Evolutionary conservation across 2,113 vertebrate species (phyloP).

Genomic region (Apteryx mantelli): DNA sequence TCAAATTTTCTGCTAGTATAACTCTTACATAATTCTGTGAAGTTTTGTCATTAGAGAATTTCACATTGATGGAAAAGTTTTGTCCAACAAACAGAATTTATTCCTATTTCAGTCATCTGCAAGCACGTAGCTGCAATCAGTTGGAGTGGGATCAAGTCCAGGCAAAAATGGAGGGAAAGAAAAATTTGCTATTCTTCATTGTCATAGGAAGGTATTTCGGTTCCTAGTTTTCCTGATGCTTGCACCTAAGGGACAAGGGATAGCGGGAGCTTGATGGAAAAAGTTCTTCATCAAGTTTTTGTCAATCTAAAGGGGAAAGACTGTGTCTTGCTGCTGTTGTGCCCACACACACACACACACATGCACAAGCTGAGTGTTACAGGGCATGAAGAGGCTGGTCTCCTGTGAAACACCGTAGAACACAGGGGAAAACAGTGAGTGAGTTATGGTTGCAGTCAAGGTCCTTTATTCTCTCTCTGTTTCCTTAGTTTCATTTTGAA

Average conservation of each 20-base stretch:
- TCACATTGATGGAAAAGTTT: constrained; percentile 23
- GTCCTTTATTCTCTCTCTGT: neutral
- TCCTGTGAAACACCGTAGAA: neutral
- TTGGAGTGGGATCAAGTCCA: constrained; percentile 15
- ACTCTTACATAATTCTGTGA: neutral
- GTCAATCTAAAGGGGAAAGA: neutral
- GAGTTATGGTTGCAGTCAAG: neutral
- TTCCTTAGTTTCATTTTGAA: neutral
- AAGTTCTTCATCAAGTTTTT: neutral
- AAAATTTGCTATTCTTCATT: neutral
- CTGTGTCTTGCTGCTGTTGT: neutral
- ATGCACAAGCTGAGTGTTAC: neutral
- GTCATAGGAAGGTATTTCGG: neutral
- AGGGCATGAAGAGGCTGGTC: neutral
- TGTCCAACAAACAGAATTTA: constrained; percentile 17
- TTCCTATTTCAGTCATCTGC: constrained; percentile 28
- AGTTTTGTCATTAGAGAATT: constrained; percentile 24
- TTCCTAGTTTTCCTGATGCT: neutral
- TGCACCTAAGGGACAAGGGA: neutral
- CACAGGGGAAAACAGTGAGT: neutral
- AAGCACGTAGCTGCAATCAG: constrained; percentile 17
- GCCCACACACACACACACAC: neutral
- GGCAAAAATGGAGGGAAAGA: constrained; percentile 6
- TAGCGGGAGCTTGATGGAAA: neutral
- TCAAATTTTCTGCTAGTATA: neutral